Evolutionary conservation across 2,888 invertebrate species (phyloP).

Genomic region (Tiliacea aurago): DNA sequence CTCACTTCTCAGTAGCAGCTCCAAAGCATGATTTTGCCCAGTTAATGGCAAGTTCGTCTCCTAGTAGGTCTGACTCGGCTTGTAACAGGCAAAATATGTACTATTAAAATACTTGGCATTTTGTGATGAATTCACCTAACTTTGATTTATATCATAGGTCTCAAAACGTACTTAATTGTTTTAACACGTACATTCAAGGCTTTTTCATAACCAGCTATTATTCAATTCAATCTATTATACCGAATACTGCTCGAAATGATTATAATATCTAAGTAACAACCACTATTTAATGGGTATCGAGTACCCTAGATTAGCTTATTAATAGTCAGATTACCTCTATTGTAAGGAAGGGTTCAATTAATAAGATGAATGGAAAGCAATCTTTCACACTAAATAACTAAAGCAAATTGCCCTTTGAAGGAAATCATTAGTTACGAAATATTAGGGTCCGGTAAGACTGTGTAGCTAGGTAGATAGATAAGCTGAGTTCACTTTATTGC

Average conservation of each 20-base stretch:
- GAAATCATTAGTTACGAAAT: slow-evolving; percentile 32
- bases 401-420: slow-evolving; percentile 35
- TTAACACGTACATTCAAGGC: not conserved
- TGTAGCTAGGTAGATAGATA: too few species aligned
- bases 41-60: not conserved
- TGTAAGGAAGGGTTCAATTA: slow-evolving; percentile 30
- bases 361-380: slow-evolving; percentile 44
- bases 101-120: not conserved
- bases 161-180: not conserved
- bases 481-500: too few species aligned
- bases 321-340: slow-evolving; percentile 35
- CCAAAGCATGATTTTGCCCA: not conserved
- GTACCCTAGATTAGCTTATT: slow-evolving; percentile 8
- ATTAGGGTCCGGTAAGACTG: not conserved
- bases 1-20: not conserved
- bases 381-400: slow-evolving; percentile 34
- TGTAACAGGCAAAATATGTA: not conserved
- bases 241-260: not conserved
- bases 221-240: not conserved
- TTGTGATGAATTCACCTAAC: not conserved
- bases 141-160: not conserved
- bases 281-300: slow-evolving; percentile 16
- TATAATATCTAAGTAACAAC: not conserved
- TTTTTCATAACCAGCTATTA: not conserved
- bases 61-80: not conserved